These are phyloP conservation scores for Caenorhabditis inopinata DNA, from an alignment of 1,140 invertebrate species.

Conservation along the genomic window DNA sequence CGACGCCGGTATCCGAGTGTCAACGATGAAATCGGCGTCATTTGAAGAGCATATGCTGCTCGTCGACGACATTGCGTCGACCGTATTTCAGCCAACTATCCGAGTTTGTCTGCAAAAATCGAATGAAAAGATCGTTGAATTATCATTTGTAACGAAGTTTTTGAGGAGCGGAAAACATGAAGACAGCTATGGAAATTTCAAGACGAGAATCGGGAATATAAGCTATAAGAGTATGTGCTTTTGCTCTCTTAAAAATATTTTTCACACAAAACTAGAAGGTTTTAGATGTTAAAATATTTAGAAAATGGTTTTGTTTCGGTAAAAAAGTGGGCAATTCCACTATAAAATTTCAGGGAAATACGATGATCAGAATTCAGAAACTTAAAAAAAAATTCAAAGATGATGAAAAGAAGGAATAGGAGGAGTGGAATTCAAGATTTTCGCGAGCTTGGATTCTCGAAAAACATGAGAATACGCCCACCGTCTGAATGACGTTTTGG, in stretches of 20 bases:
- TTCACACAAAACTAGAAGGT: too few species aligned
- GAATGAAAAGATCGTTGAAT: not conserved
- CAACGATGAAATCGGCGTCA: slow-evolving; percentile 37
- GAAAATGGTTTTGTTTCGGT: too few species aligned
- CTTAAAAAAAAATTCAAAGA: not conserved
- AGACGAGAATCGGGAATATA: too few species aligned
- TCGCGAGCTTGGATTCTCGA: not conserved
- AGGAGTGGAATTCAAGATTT: not conserved
- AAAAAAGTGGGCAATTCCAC: too few species aligned
- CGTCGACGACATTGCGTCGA: slow-evolving; percentile 43
- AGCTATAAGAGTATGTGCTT: too few species aligned
- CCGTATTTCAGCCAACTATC: slow-evolving; percentile 16
- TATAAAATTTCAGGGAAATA: too few species aligned
- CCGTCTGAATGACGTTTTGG: not conserved
- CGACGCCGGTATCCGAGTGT: slow-evolving; percentile 24
- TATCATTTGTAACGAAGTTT: not conserved
- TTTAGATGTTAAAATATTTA: too few species aligned
- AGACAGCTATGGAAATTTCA: too few species aligned
- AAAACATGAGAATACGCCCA: not conserved
- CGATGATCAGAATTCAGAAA: too few species aligned
- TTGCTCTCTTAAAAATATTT: too few species aligned
- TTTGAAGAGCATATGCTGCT: slow-evolving; percentile 42
- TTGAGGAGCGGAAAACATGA: too few species aligned
- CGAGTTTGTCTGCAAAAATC: not conserved
- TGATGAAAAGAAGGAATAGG: not conserved